These are phyloP conservation scores for Falco berigora DNA, from an alignment of 2,797 vertebrate genomes.

Conservation along the genomic window DNA sequence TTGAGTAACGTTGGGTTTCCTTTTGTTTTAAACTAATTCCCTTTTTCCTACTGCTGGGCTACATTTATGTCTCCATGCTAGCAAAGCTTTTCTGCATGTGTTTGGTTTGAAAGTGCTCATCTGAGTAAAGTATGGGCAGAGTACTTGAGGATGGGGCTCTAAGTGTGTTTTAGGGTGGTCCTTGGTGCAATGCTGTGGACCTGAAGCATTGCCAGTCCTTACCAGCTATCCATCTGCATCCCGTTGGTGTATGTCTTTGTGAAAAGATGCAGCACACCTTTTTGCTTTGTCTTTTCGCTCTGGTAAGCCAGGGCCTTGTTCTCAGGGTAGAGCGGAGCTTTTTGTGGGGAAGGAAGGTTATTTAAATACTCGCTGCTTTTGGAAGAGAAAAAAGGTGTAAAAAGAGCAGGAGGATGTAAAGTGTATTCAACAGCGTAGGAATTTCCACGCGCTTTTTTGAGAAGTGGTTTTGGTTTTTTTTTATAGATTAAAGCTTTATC, in stretches of 20 bases:
- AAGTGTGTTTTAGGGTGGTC: background rate
- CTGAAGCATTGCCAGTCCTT: background rate
- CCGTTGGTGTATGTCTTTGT: rapidly evolving
- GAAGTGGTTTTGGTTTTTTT: background rate
- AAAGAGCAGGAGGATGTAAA: background rate
- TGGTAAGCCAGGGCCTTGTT: background rate
- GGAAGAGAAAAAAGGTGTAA: background rate
- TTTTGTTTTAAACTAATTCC: conserved; percentile 56
- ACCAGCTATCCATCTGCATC: rapidly evolving
- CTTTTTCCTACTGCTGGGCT: conserved; percentile 26
- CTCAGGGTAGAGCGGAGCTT: background rate
- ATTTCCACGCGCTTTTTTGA: background rate
- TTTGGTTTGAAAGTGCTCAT: background rate
- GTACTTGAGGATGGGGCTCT: background rate
- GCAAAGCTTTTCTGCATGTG: background rate
- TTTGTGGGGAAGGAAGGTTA: background rate
- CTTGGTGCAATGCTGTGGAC: background rate
- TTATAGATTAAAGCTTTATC: background rate
- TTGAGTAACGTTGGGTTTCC: conserved; percentile 4
- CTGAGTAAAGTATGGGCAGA: background rate
- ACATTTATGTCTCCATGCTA: background rate
- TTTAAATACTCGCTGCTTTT: background rate
- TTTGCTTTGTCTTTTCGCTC: background rate
- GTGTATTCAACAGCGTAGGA: background rate
- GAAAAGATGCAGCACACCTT: background rate